Base-by-base conservation (phyloP, 2,797 vertebrate genomes). In the Sylvia borin region DNA sequence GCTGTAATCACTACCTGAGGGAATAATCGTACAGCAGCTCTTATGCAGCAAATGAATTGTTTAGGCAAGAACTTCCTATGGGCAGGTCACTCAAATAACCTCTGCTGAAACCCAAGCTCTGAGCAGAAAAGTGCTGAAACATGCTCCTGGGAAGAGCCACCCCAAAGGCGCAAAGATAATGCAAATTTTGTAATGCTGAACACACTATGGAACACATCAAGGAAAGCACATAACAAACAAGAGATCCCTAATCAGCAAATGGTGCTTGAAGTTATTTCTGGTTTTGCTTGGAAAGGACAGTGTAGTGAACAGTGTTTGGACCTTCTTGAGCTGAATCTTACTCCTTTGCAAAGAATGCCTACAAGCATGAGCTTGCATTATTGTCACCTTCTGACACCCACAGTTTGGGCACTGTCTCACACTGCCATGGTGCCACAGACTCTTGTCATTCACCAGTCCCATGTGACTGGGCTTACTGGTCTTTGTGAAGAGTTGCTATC, bases 331-430 rank as follows among this genome's bases (percentile, higher is more conserved):
- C 11, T 25, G 29, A 79, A 27, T 10, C 3, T 21, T 0, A 1
- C 7, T 51, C 18, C 16, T 58, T n/a, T 70, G 38, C 16, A 18
- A 43, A 66, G 10, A 58, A 17, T 25, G 9, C 13, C 40, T 70
- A 4, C 8, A 32, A 19, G 7, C 9, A 10, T 2, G 4, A 73
- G 10, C 16, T 32, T 38, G 29, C 0, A 0, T 32, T 14, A 18
- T 73, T 77, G 21, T 73, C 7, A 9, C 10, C 27, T 26, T 70
- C 13, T 43, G 29, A 21, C 2, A 47, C 31, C 19, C 34, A 26
- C 2, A 5, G 2, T 79, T 16, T 43, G 20, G 40, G 7, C 4
- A 27, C 14, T 21, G 4, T 22, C 14, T 5, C 32, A 10, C 9
- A 3, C 7, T 53, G 57, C 12, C 1, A 0, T n/a, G n/a, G 27